phyloP scores from a whole-genome alignment of 2,113 vertebrate genomes.

The Oophaga pumilio region DNA sequence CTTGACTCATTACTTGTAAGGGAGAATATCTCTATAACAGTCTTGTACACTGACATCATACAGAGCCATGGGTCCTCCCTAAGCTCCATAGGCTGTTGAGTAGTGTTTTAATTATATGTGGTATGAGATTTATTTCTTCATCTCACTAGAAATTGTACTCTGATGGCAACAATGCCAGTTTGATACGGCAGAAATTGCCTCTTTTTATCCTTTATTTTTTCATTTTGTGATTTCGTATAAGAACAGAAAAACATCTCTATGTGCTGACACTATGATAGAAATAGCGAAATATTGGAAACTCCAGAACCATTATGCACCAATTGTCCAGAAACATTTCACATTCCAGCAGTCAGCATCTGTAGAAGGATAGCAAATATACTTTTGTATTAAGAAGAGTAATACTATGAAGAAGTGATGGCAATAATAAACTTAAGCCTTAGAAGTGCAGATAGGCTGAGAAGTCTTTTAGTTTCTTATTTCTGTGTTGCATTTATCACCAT shows the following conservation, averaged over 20 bases:
- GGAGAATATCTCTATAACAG: too few species aligned
- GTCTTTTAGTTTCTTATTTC: slow-evolving; percentile 72
- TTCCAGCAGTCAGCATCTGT: slow-evolving; percentile 57
- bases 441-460: slow-evolving; percentile 71
- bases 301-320: slow-evolving; percentile 9
- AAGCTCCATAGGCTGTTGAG: too few species aligned
- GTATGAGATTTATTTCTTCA: not conserved
- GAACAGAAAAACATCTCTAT: not conserved
- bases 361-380: slow-evolving; percentile 61
- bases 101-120: too few species aligned
- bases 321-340: slow-evolving; percentile 49
- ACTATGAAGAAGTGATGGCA: slow-evolving; percentile 69
- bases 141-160: not conserved
- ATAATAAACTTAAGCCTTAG: slow-evolving; percentile 64
- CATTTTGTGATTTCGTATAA: not conserved
- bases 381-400: slow-evolving; percentile 62
- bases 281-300: slow-evolving; percentile 1
- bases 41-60: too few species aligned
- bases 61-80: too few species aligned
- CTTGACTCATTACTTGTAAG: too few species aligned
- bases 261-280: not conserved
- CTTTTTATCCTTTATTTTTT: not conserved
- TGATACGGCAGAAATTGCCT: not conserved
- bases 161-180: not conserved
- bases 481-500: slow-evolving; percentile 74